Base-by-base conservation (phyloP, 53 echinoderm and acorn worm genomes). In the Luidia sarsii region DNA sequence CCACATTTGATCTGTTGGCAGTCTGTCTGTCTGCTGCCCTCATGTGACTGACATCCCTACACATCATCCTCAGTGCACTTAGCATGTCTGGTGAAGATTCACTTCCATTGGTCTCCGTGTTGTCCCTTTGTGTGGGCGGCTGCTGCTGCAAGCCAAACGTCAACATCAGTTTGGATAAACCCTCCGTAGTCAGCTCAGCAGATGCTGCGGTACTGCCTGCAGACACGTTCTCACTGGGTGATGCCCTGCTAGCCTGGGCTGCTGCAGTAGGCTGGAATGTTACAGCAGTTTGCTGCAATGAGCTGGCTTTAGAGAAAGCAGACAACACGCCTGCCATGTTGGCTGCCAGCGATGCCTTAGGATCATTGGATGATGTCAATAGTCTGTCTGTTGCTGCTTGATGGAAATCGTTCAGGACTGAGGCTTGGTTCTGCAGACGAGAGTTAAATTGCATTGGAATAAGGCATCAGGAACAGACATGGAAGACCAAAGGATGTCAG, bases 31-130 rank as follows among this genome's bases (percentile, higher is more conserved):
- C 88, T 46, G 79, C 53, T 29, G 56, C 82, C 54, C 89, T 79
- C 71, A 91, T 91, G 43, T 79, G 55, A 54, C 83, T 89, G 9
- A 94, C 89, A 59, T 91, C 89, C 27, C 34, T 87, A 57, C 94
- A 93, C 87, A 93, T 85, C 33, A 67, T 65, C 70, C 68, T 77
- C 74, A 93, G 81, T 10, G 94, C 68, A 30, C 63, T 79, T 27
- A 87, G 84, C 81, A 93, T 81, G 36, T 75, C 85, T 6, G 57
- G 50, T 46, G 20, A 16, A 8, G 48, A 48, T 8, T 15, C 57
- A 30, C 39, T 8, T 16, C 60, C 50, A 11, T 31, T 25, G 7
- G 15, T 33, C 23, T 54, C 66, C 65, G 37, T 50, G 8, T 49
- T 18, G 16, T 52, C 23, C 3, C 27, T 33, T 29, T 21, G 20